A percentile compares a stretch with the other conserved stretches of the same genome.
Evolutionary conservation across 2,113 vertebrate genomes (phyloP).

Genomic region (Epinephelus moara): DNA sequence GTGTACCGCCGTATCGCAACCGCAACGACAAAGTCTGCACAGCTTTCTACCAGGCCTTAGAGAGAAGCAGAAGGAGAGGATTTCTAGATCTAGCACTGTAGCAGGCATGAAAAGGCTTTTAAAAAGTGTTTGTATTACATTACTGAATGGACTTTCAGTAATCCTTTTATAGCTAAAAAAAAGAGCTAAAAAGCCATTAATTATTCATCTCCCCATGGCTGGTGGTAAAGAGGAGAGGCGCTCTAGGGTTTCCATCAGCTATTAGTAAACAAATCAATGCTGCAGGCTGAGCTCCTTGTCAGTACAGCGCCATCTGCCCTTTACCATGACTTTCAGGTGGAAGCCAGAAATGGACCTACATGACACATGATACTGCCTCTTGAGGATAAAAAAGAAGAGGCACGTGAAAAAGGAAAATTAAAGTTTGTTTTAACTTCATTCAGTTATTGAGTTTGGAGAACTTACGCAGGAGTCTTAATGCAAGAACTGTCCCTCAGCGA

Average conservation of each 20-base stretch:
- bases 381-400: conserved; percentile 41
- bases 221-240: conserved; percentile 82
- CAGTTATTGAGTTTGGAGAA: conserved; percentile 41
- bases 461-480: conserved; percentile 29
- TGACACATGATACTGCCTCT: conserved; percentile 59
- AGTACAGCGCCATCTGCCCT: conserved; percentile 81
- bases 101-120: conserved; percentile 61
- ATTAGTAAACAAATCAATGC: conserved; percentile 90
- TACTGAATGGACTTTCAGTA: conserved; percentile 81
- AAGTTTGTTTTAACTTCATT: conserved; percentile 30
- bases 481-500: conserved; percentile 37
- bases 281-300: conserved; percentile 79
- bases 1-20: not conserved
- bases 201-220: conserved; percentile 84
- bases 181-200: conserved; percentile 84
- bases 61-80: conserved; percentile 7
- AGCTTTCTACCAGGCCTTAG: conserved; percentile 14
- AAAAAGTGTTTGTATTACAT: conserved; percentile 76
- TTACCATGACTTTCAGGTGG: conserved; percentile 77
- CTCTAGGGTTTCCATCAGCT: conserved; percentile 85
- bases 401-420: conserved; percentile 11
- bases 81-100: conserved; percentile 63
- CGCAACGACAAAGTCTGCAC: conserved; percentile 21
- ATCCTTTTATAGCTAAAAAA: conserved; percentile 84
- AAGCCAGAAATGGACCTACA: conserved; percentile 62